Evolutionary conservation across 1,140 invertebrate species (phyloP), one percentile per base, ranked within the genome.

Genomic region (Drosophila azteca): DNA sequence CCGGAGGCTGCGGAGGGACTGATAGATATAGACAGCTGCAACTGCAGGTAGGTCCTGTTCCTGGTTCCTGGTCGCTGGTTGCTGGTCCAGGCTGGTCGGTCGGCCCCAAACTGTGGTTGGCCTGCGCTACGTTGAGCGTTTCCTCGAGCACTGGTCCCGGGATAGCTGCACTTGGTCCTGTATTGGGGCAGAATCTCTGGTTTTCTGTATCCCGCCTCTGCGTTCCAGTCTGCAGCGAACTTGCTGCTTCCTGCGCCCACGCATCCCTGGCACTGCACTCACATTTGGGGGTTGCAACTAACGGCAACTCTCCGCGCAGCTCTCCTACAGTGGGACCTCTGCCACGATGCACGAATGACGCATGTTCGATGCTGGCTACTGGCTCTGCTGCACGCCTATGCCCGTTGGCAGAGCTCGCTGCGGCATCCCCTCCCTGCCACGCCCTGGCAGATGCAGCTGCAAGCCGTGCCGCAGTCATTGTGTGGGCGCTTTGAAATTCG

Each of bases 401-500:
- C 44, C 52, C 6, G 39, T 22, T 82, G 79, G 79, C 79, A 83
- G 63, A 79, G 53, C 64, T 69, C 66, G 69, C 64, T 69, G 66
- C 65, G 51, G 51, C 24, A 46, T 51, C 66, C 66, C 68, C 66
- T 65, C 66, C 66, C 65, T 45, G 15, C 66, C 60, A 72, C 57
- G 70, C 68, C 44, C 39, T 55, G 54, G 24, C 43, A 57, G 55
- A 68, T 68, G 55, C 72, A 67, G 72, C 73, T 85, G 81, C 84
- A 85, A 80, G 74, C 69, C 66, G 43, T 50, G 48, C 78, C 77
- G 72, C 67, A 63, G 67, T 66, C 63, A 50, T 51, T 78, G 83
- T 81, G 82, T 85, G 82, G 82, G 82, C 78, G 82, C 60, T 71
- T 71, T 57, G 63, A 57, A 87, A 85, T 78, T 82, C 44, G 66